Conservation (phyloP, 23 tunicate species). For the Ciona savignyi region DNA sequence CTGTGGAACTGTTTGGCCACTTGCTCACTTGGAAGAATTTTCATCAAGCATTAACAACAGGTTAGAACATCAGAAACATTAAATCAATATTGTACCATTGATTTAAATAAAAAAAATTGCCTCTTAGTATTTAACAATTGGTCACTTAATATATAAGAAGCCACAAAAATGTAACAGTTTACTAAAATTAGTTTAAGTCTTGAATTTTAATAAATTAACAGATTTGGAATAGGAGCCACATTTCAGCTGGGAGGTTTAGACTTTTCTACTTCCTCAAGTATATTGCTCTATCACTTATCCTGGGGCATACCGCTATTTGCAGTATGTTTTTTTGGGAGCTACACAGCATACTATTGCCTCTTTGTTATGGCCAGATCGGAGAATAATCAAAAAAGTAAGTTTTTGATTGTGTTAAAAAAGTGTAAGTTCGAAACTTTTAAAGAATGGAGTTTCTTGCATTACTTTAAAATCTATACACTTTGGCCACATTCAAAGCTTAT, state of each 20-base stretch:
- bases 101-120: too few relatives aligned
- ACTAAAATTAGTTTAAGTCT: too few relatives aligned
- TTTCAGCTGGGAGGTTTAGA: conserved; percentile 3
- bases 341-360: conserved; percentile 9
- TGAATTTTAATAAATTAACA: too few relatives aligned
- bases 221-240: conserved; percentile 15
- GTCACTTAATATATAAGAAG: too few relatives aligned
- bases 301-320: conserved; percentile 5
- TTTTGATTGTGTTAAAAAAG: background rate
- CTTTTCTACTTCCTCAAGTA: background rate
- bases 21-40: background rate
- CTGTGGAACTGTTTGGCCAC: conserved; percentile 16
- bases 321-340: background rate
- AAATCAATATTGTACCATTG: too few relatives aligned
- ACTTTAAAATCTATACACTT: too few relatives aligned
- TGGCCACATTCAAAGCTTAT: too few relatives aligned
- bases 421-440: too few relatives aligned
- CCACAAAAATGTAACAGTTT: too few relatives aligned
- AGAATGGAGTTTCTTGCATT: too few relatives aligned
- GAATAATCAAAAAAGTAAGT: background rate
- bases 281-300: background rate
- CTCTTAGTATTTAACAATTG: too few relatives aligned
- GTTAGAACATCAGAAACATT: too few relatives aligned
- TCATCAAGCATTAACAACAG: conserved; percentile 11
- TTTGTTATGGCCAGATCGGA: background rate